Evolutionary conservation across 2,113 vertebrate genomes (phyloP).

Genomic region (Pygoscelis adeliae): DNA sequence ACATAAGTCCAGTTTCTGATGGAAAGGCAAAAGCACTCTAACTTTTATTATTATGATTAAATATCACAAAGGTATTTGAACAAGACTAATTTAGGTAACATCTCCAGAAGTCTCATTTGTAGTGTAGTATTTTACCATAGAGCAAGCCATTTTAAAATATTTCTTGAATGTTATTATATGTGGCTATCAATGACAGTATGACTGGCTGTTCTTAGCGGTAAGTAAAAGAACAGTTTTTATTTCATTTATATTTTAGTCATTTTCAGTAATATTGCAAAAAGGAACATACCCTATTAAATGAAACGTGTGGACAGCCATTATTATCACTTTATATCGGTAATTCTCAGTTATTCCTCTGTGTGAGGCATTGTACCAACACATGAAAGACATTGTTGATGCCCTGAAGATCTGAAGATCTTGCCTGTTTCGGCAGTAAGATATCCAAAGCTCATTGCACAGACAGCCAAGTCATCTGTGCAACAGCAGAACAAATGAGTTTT

Average conservation of each 20-base stretch:
- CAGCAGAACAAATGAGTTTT: neutral
- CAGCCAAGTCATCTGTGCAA: neutral
- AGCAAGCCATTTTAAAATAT: neutral
- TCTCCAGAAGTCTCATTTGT: constrained; percentile 41
- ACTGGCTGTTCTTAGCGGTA: constrained; percentile 22
- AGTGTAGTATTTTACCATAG: neutral
- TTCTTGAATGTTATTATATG: neutral
- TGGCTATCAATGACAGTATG: neutral
- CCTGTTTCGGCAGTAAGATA: neutral
- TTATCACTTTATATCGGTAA: neutral
- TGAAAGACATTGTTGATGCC: neutral
- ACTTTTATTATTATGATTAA: constrained; percentile 54
- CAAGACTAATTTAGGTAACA: constrained; percentile 44
- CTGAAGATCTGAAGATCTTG: neutral
- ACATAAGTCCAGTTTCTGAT: constrained; percentile 32
- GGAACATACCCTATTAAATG: constrained; percentile 18
- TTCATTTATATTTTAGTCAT: constrained; percentile 6
- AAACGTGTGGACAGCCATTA: constrained; percentile 13
- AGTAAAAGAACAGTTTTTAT: constrained; percentile 33
- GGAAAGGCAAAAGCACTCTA: constrained; percentile 27
- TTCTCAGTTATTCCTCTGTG: neutral
- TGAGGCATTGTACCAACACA: neutral
- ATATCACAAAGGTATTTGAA: constrained; percentile 35
- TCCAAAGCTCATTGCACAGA: neutral
- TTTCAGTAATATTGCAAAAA: neutral